Evolutionary conservation across 2,888 invertebrate species (phyloP), one percentile per base, ranked within the genome.

Genomic region (Euzophera pinguis): DNA sequence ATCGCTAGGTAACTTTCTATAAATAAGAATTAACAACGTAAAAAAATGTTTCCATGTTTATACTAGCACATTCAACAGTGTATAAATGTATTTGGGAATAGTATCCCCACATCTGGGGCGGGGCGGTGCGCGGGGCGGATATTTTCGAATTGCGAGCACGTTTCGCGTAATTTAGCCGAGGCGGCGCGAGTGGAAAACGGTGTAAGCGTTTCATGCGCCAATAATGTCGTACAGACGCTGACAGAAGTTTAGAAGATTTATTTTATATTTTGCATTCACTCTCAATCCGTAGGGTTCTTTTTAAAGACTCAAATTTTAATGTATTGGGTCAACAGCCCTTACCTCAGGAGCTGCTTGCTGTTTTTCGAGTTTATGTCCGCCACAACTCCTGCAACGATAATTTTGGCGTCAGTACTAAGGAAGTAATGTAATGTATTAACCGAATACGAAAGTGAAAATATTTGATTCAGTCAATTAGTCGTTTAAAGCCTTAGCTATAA

Each of bases 111-210:
- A 13, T 17, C 27, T 47, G 45, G 56, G 55, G 57, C 56, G 60
- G 68, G 58, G 65, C 62, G 60, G 61, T 13, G 43, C 17, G 43
- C 45, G 45, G 51, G 51, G 42, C 67, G 73, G 73, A 68, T 65
- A 68, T 78, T 80, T 82, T 72, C 69, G 73, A 59, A 84, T 78
- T 76, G 69, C 68, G 68, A 72, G 73, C 83, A 82, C 84, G 85
- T 82, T 76, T 70, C 74, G 61, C 60, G 78, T 75, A 80, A 79
- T 83, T 79, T 78, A 73, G 72, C 63, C 64, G 54, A 50, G 48
- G 42, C 57, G 61, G 62, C 54, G 61, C 61, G 74, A 87, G 86
- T 87, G 83, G 81, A 81, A 81, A 87, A 79, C 78, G 72, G 56
- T 85, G 87, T 87, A 82, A 75, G 74, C 56, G 63, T 64, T 70